Evolutionary conservation across 2,797 vertebrate species (phyloP).

Genomic region (Loriculus beryllinus): DNA sequence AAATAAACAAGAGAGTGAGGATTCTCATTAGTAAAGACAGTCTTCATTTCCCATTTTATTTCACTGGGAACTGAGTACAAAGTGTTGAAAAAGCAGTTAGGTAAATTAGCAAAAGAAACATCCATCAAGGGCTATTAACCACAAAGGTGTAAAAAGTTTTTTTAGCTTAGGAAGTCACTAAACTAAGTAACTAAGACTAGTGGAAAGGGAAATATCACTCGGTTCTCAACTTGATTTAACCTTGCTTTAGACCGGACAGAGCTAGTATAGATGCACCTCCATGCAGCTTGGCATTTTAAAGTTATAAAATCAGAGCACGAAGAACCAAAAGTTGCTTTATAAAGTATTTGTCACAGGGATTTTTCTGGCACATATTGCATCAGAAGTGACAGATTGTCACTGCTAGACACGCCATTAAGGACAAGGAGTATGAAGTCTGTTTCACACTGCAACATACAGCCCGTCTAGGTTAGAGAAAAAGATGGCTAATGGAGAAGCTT

Average conservation of each 20-base stretch:
- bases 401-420: not conserved
- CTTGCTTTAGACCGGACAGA: not conserved
- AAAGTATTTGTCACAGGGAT: not conserved
- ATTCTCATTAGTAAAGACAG: not conserved
- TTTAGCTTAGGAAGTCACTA: not conserved
- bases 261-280: not conserved
- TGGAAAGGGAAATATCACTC: not conserved
- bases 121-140: not conserved
- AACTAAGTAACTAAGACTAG: not conserved
- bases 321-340: not conserved
- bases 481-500: not conserved
- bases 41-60: not conserved
- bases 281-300: not conserved
- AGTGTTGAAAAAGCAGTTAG: not conserved
- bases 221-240: not conserved
- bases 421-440: not conserved
- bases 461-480: not conserved
- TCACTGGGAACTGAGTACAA: not conserved
- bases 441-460: not conserved
- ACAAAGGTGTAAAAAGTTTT: not conserved
- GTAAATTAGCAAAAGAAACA: not conserved
- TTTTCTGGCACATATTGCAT: not conserved
- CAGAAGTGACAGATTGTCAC: not conserved
- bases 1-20: not conserved
- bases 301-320: not conserved